Evolutionary conservation across 2,888 invertebrate genomes (phyloP), one percentile per base, ranked within the genome.

Genomic region (Rhagonycha fulva): DNA sequence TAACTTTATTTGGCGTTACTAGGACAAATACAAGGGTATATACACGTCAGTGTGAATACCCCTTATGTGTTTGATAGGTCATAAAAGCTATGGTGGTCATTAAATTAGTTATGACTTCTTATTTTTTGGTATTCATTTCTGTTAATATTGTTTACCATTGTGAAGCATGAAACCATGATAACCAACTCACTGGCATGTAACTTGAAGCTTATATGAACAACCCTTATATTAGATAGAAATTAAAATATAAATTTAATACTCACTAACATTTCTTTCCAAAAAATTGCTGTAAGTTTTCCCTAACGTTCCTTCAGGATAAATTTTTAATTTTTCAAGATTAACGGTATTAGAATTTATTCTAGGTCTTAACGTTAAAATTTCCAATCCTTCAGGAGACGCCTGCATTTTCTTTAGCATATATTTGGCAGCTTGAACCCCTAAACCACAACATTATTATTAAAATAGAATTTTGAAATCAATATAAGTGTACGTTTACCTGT

Each of bases 271-370:
- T 77, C 91, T 91, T 75, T 90, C 89, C 83, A 98, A 91, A 88
- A 98, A 99, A 82, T 94, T 91, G 76, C 92, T 91, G 87, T 99
- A 99, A 5, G 92, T 91, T 84, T 93, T 93, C 24, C 99, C 99
- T 66, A 99, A 88, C 2, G 96, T 96, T 71, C 93, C 94, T 77
- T 92, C 91, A 0, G 97, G 95, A 82, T 98, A 89, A 62, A 88
- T 86, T 68, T 91, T 89, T 26, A 99, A 89, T 80, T 90, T 90
- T 14, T 93, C 89, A 66, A 97, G 90, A 85, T 96, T 92, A 26
- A 99, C 89, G 2, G 96, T 95, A 62, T 88, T 89, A 5, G 96
- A 93, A 87, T 95, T 97, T 69, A 99, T 96, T 78, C 97, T 90
- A 1, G 99, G 99, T 87, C 92, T 92, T 72, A 95, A 93, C 71